phyloP scores from a whole-genome alignment of 1,140 invertebrate genomes.

The Drosophila sulfurigaster region DNA sequence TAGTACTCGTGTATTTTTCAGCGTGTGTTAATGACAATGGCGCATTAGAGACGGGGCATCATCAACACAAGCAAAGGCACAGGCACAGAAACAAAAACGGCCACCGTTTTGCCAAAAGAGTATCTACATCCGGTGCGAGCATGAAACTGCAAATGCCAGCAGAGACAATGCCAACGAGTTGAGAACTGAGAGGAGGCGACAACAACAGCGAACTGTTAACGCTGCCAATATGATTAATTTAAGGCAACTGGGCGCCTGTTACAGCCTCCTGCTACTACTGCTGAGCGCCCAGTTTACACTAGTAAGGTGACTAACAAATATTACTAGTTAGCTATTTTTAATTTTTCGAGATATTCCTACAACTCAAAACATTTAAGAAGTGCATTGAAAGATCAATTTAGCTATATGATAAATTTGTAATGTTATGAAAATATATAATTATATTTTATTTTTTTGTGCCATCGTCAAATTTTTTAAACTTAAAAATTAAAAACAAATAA shows the following conservation, averaged over 20 bases:
- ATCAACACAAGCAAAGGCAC: not conserved
- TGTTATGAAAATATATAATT: too few species aligned
- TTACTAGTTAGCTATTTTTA: too few species aligned
- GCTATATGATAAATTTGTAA: too few species aligned
- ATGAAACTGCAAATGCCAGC: slow-evolving; percentile 61
- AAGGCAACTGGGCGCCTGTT: slow-evolving; percentile 53
- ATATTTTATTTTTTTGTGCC: too few species aligned
- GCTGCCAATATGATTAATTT: slow-evolving; percentile 57
- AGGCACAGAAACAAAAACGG: slow-evolving; percentile 1
- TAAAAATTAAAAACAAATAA: too few species aligned
- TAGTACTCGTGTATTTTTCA: slow-evolving; percentile 1
- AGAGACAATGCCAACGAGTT: slow-evolving; percentile 68
- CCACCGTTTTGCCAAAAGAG: slow-evolving; percentile 37
- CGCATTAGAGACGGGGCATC: slow-evolving; percentile 25
- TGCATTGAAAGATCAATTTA: too few species aligned
- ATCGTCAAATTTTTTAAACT: too few species aligned
- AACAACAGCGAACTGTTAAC: slow-evolving; percentile 28
- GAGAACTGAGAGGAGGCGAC: slow-evolving; percentile 31
- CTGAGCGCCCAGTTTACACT: slow-evolving; percentile 60
- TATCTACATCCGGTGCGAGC: slow-evolving; percentile 38
- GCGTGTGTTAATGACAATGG: slow-evolving; percentile 21
- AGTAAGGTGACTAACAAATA: slow-evolving; percentile 47
- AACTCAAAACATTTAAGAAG: too few species aligned
- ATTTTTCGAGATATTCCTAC: too few species aligned
- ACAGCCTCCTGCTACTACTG: slow-evolving; percentile 57